Percentiles rank a stretch among this genome's conserved stretches.
Evolutionary conservation across 2,113 vertebrate genomes (phyloP).

Genomic region (Speoplatyrhinus poulsoni): DNA sequence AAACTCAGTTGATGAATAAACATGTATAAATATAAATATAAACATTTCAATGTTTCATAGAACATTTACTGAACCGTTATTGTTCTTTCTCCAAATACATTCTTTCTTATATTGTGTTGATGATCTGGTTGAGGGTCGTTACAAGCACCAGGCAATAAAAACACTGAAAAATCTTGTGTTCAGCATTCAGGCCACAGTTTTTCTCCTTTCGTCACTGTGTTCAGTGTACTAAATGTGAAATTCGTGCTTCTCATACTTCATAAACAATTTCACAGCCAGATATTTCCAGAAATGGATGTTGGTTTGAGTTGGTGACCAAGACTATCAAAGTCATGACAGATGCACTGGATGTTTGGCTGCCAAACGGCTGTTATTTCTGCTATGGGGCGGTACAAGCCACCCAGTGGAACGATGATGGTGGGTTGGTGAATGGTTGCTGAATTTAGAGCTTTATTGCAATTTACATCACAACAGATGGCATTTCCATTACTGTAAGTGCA

Average conservation of each 20-base stretch:
- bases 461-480: neutral
- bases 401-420: constrained; percentile 38
- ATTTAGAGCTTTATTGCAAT: constrained; percentile 6
- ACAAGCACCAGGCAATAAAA: too few species aligned
- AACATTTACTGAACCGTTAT: too few species aligned
- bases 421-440: constrained; percentile 22
- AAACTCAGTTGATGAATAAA: too few species aligned
- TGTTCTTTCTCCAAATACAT: too few species aligned
- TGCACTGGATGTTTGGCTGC: constrained; percentile 42
- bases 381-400: constrained; percentile 34
- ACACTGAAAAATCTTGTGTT: too few species aligned
- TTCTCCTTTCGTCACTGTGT: constrained; percentile 10
- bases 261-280: neutral
- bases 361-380: constrained; percentile 55
- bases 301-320: constrained; percentile 41
- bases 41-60: too few species aligned
- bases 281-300: constrained; percentile 52
- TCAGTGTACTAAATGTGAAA: constrained; percentile 20
- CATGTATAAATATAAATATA: too few species aligned
- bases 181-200: neutral
- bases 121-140: too few species aligned
- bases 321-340: constrained; percentile 52
- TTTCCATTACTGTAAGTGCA: neutral
- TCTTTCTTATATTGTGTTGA: too few species aligned
- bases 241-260: constrained; percentile 19